phyloP scores from a whole-genome alignment of 2,888 invertebrate species.

The Polydrusus tereticollis region DNA sequence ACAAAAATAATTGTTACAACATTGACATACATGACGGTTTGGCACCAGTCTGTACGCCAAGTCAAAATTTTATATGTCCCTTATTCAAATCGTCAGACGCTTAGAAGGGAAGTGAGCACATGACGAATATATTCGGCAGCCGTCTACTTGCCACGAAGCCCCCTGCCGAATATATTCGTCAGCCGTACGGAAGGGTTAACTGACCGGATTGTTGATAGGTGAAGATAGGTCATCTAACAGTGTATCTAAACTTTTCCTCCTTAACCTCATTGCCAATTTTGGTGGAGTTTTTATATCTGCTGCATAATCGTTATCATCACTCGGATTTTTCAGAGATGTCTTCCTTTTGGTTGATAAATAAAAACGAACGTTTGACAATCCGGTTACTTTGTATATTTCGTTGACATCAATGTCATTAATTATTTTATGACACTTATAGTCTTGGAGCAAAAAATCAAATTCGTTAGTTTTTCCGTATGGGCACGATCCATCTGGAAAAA shows the following conservation, averaged over 20 bases:
- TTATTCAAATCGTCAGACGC: too few relatives aligned
- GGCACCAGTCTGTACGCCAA: too few relatives aligned
- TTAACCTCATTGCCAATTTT: not conserved
- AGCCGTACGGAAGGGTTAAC: not conserved
- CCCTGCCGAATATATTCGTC: too few relatives aligned
- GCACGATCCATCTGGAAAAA: not conserved
- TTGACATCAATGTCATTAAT: not conserved
- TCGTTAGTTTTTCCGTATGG: not conserved
- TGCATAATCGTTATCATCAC: not conserved
- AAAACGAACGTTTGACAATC: not conserved
- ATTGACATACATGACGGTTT: too few relatives aligned
- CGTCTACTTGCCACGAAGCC: too few relatives aligned
- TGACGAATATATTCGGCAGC: too few relatives aligned
- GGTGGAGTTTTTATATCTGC: not conserved
- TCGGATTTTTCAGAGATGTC: not conserved
- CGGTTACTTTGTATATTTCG: not conserved
- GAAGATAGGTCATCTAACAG: not conserved
- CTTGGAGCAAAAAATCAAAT: not conserved
- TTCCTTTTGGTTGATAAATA: not conserved
- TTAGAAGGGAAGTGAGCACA: too few relatives aligned
- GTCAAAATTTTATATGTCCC: too few relatives aligned
- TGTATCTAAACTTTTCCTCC: not conserved
- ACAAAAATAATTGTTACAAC: not conserved
- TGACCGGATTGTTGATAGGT: not conserved
- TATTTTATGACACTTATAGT: conserved; percentile 1